phyloP scores from a whole-genome alignment of 2,888 invertebrate genomes.

The Archaeoteleia sp. region DNA sequence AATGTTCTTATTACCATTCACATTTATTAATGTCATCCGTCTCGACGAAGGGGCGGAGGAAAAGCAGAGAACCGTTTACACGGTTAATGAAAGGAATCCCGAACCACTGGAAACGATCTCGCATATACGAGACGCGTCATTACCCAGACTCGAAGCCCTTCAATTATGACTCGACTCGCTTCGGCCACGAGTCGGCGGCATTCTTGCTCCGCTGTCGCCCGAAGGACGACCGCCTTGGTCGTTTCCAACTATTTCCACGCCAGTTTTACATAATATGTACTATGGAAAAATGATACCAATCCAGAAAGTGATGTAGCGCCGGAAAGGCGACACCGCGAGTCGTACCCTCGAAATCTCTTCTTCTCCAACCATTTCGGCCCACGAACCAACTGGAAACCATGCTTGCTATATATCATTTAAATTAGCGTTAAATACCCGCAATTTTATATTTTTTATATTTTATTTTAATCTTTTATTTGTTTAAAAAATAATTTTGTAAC shows the following conservation, averaged over 20 bases:
- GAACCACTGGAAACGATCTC: conserved; percentile 53
- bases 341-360: conserved; percentile 39
- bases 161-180: conserved; percentile 52
- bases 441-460: too few relatives aligned
- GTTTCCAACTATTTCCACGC: conserved; percentile 51
- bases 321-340: conserved; percentile 53
- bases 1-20: conserved; percentile 31
- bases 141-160: conserved; percentile 55
- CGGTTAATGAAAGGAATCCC: conserved; percentile 51
- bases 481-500: too few relatives aligned
- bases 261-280: conserved; percentile 59
- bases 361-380: conserved; percentile 9
- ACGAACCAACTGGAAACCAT: too few relatives aligned
- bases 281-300: conserved; percentile 59
- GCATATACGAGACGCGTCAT: conserved; percentile 52
- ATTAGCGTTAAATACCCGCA: too few relatives aligned
- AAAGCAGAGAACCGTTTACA: conserved; percentile 48
- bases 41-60: conserved; percentile 40
- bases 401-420: too few relatives aligned
- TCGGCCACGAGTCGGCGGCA: conserved; percentile 47
- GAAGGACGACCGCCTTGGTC: conserved; percentile 56
- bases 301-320: conserved; percentile 57
- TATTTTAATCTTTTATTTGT: too few relatives aligned
- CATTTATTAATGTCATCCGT: conserved; percentile 52
- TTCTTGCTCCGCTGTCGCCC: conserved; percentile 50